Base-by-base conservation (phyloP, 2,113 vertebrate genomes). In the Gasterosteus aculeatus region DNA sequence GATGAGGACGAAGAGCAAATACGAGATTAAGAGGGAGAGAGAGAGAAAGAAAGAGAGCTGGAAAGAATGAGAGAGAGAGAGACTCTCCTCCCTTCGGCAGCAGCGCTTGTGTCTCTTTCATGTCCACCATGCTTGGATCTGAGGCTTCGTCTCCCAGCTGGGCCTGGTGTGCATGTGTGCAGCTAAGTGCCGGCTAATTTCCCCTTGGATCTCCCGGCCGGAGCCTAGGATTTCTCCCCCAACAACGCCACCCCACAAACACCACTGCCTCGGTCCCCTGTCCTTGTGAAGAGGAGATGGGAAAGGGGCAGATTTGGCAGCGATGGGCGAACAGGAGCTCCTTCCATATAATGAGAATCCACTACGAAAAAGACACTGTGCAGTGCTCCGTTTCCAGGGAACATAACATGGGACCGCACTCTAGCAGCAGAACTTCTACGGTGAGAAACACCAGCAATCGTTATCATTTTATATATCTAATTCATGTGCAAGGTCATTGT, bases 171-270 rank as follows among this genome's bases (percentile, higher is more conserved):
- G 83, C 89, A 88, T 91, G 87, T 89, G 84, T 86, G 85, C 74
- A 87, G 89, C 84, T 91, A 90, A 92, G 90, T 90, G 85, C 82
- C 77, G 81, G 72, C 87, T 93, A 92, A 92, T 93, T 93, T 93
- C 87, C 88, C 88, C 64, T 92, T 74, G 88, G 91, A 92, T 91
- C 83, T 83, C 72, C 59, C 9, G 38, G 61, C 84, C 71, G 9
- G 58, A 61, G 69, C 75, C 72, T 75, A 49, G 72, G 77, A 72
- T 72, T 69, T 61, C 75, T 76, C 83, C 60, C 16, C 83, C 59
- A 18, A 31, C 51, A 42, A 10, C 60, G 38, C 57, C 73, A 53
- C 57, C 58, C 59, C 49, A 54, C 49, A 0, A 7, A 56, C 62
- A 56, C 64, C 69, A 12, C 53, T 33, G 41, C 54, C 38, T 44